Evolutionary conservation across 2,888 invertebrate genomes (phyloP), one percentile per base, ranked within the genome.

Genomic region (Abscondita cerata): DNA sequence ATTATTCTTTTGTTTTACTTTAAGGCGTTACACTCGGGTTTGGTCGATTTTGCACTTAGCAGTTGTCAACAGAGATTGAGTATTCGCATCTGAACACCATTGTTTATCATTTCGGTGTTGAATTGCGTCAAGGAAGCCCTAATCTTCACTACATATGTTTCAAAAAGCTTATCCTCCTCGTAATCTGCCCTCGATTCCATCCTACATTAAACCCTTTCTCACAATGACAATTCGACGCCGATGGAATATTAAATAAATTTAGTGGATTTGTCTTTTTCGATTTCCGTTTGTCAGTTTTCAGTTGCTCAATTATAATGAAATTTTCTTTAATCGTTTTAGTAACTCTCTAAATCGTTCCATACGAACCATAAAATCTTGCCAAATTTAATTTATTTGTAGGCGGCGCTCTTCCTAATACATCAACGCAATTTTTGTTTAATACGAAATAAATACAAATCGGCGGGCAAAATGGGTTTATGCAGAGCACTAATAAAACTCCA

Each of bases 81-180:
- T 25, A 25, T 25, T 25, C 25, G 25, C 25, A 6, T 25, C 6
- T 25, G 25, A 25, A 25, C 6, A 25, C 25, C 6, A 25, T 25
- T 25, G 25, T 25, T 25, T 25, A 25, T 25, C 25, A 25, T 25
- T 25, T 4, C 6, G 25, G 25, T 25, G 25, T 25, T 4, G 25
- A 25, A 25, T 25, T 25, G 25, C 25, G 25, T 4, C 25, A 25
- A 25, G 25, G 4, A 25, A 25, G 4, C 25, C 56, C 50, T 48
- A 55, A 56, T 56, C 56, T 50, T 56, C 25, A 20, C 48, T 56
- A 56, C 56, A 56, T 50, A 56, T 56, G 56, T 56, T 56, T 56
- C 56, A 34, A 50, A 56, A 56, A 13, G 56, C 56, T 48, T 36
- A 56, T 50, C 56, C 46, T 48, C 34, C 25, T 33, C 38, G 56